Evolutionary conservation across 1,140 invertebrate genomes (phyloP), one percentile per base, ranked within the genome.

Genomic region (Macrobrachium nipponense): DNA sequence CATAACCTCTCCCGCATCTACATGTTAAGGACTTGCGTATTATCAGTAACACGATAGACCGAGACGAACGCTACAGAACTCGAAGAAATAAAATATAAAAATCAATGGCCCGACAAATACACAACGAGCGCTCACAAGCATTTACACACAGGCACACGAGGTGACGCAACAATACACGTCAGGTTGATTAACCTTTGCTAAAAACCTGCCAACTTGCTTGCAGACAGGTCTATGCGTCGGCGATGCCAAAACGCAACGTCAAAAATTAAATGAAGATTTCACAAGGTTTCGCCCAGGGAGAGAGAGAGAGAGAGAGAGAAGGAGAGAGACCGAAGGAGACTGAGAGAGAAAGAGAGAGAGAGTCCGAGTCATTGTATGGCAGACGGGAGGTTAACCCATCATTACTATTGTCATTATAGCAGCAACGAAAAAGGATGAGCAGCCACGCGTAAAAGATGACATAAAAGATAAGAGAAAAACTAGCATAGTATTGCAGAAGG

Each of bases 401-500:
- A 51, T 51, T 51, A 51, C 12, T 8, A 51, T 51, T 51, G 51
- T 51, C 51, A 51, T 51, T 51, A 51, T 58, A 58, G n/a, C n/a
- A 58, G 14, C 44, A 18, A 20, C 12, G 44, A 76, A 58, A 58
- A 76, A 58, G 44, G 73, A 20, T n/a, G 44, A 43, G 17, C 23
- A 20, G 10, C 44, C 51, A 20, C 73, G 23, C n/a, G 27, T 80
- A 27, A n/a, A 60, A 15, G 60, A 80, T 36, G 78, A 20, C 59
- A 80, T 66, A 62, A 64, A 60, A 14, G n/a, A 44, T 20, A 80
- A 66, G 62, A 80, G 44, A 80, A 66, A 64, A 80, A n/a, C 18
- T 44, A 80, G 15, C 27, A 80, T 80, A 80, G 61, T 64, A 62
- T 44, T 80, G 61, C 78, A 80, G 78, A 17, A 64, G 78, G 23